Conservation (phyloP, 2,888 invertebrate genomes). For the Ochropleura plecta region DNA sequence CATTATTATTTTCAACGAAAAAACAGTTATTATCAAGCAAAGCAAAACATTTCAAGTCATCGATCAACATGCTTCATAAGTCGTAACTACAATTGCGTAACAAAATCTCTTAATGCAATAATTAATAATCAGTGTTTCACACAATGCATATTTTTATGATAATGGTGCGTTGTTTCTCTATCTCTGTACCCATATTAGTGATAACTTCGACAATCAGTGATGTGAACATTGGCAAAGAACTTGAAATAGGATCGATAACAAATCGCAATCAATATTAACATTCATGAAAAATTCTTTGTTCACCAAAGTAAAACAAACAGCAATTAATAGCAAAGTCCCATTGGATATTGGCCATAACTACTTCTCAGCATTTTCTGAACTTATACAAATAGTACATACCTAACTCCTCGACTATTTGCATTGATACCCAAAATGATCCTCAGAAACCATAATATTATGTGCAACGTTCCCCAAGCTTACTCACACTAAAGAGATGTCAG, state of each 20-base stretch:
- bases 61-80: conserved; percentile 1
- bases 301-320: neutral
- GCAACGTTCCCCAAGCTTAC: neutral
- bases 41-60: conserved; percentile 13
- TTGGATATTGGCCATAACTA: neutral
- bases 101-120: neutral
- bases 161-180: conserved; percentile 27
- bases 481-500: no score
- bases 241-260: conserved; percentile 21
- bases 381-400: neutral
- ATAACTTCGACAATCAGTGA: conserved; percentile 36
- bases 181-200: conserved; percentile 18
- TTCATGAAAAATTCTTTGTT: neutral
- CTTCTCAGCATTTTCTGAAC: neutral
- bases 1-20: conserved; percentile 14
- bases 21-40: neutral
- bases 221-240: conserved; percentile 41
- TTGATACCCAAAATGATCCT: neutral
- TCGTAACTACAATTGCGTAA: neutral
- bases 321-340: neutral
- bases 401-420: neutral
- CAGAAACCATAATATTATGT: neutral
- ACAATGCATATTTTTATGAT: conserved; percentile 39
- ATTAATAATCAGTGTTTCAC: conserved; percentile 25
- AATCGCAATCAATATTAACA: conserved; percentile 6